A percentile compares a stretch with the other conserved stretches of the same genome.
Evolutionary conservation across 2,888 invertebrate species (phyloP).

Genomic region (Apodemia hepburni): DNA sequence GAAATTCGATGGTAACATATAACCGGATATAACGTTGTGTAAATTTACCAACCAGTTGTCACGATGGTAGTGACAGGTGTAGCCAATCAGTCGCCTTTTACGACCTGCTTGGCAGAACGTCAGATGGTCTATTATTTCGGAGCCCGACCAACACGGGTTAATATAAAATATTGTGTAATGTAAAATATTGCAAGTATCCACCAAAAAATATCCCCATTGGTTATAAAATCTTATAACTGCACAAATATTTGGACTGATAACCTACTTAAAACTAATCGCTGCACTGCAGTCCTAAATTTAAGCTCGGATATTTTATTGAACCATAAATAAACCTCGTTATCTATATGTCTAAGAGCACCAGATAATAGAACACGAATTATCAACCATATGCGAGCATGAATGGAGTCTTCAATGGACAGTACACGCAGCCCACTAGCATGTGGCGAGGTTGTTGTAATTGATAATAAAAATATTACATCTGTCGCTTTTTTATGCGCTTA

Average conservation of each 20-base stretch:
- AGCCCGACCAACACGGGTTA: no score
- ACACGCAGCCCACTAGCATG: slow-evolving; percentile 38
- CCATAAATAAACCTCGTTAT: slow-evolving; percentile 36
- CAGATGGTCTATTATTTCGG: no score
- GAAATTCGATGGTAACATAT: no score
- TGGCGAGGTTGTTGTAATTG: slow-evolving; percentile 45
- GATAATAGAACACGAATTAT: slow-evolving; percentile 45
- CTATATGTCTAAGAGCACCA: slow-evolving; percentile 37
- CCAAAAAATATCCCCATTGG: no score
- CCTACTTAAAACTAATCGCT: slow-evolving; percentile 14
- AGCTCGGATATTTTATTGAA: slow-evolving; percentile 33
- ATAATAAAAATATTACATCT: slow-evolving; percentile 37
- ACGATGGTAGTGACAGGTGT: no score
- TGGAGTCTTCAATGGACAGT: slow-evolving; percentile 35
- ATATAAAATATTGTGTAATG: no score
- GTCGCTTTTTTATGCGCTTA: slow-evolving; percentile 23
- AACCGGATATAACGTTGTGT: no score
- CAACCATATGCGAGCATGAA: slow-evolving; percentile 51
- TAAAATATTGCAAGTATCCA: no score
- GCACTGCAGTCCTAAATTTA: slow-evolving; percentile 17
- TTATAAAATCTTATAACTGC: slow-evolving; percentile 18
- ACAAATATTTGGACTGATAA: slow-evolving; percentile 21
- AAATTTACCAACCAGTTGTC: no score
- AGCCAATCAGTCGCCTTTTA: no score
- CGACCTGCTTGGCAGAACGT: no score